Base-by-base conservation (phyloP, 2,888 invertebrate genomes). In the Drosophila recens region DNA sequence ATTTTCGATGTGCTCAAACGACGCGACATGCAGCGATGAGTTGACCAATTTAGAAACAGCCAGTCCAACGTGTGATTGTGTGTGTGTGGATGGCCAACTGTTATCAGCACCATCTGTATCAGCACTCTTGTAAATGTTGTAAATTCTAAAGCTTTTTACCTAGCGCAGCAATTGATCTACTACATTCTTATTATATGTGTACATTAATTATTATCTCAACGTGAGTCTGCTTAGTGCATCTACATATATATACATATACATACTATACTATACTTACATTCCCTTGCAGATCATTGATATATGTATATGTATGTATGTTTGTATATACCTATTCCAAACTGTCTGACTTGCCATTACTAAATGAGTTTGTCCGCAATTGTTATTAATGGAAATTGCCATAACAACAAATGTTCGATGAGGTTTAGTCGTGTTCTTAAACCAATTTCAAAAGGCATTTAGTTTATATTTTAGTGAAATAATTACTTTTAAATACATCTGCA, bases 1-100 rank as follows among this genome's bases (percentile, higher is more conserved):
- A 91, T 95, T 6, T 94, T 93, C 65, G 94, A 95, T 82, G 94
- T 95, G 0, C 75, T 94, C 13, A 94, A 94, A 75, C 89, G 94
- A 57, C 89, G 94, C 62, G 94, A 94, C 76, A 90, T 90, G 75
- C 90, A 90, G 70, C 90, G 90, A 87, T 91, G 84, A 90, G 49
- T 57, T 52, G 23, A 53, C 13, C 34, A 23, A 17, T 4, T 15
- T 30, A 36, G 34, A 17, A 15, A 13, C 34, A 36, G 51, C 20
- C 67, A 43, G 38, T 23, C 36, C 34, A 58, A 33, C 30, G n/a
- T 62, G 74, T 68, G 68, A 64, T 67, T 61, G 27, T 34, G n/a
- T 43, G n/a, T 43, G 34, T 43, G 34, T 51, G 49, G 42, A 42
- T 56, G 65, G 42, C 43, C 56, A n/a, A 36, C 36, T n/a, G 42